Evolutionary conservation across 2,797 vertebrate species (phyloP).

Genomic region (Pseudochirops corinnae): DNA sequence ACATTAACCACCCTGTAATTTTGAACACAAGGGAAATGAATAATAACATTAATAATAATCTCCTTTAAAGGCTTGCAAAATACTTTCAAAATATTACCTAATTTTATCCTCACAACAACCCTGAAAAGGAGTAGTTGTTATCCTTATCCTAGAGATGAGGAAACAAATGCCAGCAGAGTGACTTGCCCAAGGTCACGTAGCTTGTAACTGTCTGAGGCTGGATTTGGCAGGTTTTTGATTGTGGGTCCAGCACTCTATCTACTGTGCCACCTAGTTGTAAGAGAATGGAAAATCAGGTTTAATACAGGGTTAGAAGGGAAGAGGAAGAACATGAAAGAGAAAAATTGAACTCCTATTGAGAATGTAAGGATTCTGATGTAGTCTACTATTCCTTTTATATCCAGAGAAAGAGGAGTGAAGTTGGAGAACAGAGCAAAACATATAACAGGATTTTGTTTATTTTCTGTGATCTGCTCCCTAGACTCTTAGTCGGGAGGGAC

Average conservation of each 20-base stretch:
- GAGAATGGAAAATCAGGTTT: not conserved
- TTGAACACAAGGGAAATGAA: not conserved
- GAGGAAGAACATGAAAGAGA: not conserved
- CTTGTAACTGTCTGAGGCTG: not conserved
- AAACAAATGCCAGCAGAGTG: not conserved
- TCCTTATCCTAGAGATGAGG: not conserved
- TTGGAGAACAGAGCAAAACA: not conserved
- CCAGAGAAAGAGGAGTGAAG: not conserved
- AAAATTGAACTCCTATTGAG: not conserved
- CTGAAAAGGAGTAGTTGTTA: not conserved
- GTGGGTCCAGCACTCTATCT: not conserved
- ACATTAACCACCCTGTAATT: not conserved
- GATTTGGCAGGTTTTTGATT: not conserved
- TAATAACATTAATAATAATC: not conserved
- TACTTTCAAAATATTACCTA: not conserved
- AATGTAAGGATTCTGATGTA: not conserved
- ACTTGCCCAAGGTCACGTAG: not conserved
- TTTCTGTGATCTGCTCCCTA: not conserved
- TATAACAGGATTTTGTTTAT: not conserved
- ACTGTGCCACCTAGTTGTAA: not conserved
- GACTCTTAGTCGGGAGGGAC: not conserved
- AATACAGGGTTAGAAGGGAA: not conserved
- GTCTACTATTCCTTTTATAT: not conserved
- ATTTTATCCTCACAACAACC: not conserved
- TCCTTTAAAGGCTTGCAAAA: not conserved